Base-by-base conservation (phyloP, 2,113 vertebrate species). In the Montifringilla adamsi region DNA sequence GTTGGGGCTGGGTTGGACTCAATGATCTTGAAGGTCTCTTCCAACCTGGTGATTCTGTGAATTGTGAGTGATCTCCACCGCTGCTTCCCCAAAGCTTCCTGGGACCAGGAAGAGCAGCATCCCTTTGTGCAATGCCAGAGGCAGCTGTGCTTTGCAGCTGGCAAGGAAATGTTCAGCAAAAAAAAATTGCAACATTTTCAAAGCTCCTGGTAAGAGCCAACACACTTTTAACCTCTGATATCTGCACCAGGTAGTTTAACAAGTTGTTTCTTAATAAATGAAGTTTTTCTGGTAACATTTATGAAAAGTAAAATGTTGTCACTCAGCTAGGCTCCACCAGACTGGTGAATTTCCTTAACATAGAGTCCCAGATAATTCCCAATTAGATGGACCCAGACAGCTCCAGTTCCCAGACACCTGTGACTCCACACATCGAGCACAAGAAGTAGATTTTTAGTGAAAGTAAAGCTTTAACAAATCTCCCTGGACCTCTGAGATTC, bases 351-450 rank as follows among this genome's bases (percentile, higher is more conserved):
- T 35, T n/a, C 11, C 37, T 41, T 26, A 60, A 81, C 13, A 31
- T 4, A 9, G n/a, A 43, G 35, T 31, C 26, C 28, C 47, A 6
- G 13, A 14, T 12, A 15, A 49, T 53, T 62, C 52, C 37, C 14
- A 73, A 0, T 13, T 18, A 4, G 26, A 11, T 31, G 24, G 13
- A 49, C 37, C 35, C 46, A 55, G 14, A 13, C 0, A 58, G 31
- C 12, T 76, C 55, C 46, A 35, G 50, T 23, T 47, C 31, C 17
- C 13, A 35, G 19, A 39, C 18, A 35, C 37, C 28, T 37, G 20
- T 20, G 28, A 41, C 10, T 84, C 2, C 1, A 53, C 20, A 15
- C 19, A 7, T 1, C 2, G 20, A 44, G 22, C 22, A 35, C 46
- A 28, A 53, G 14, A 28, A 53, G 14, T 1, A 16, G 55, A 18